Evolutionary conservation across 2,888 invertebrate species (phyloP), one percentile per base, ranked within the genome.

Genomic region (Drosophila mayaguana): DNA sequence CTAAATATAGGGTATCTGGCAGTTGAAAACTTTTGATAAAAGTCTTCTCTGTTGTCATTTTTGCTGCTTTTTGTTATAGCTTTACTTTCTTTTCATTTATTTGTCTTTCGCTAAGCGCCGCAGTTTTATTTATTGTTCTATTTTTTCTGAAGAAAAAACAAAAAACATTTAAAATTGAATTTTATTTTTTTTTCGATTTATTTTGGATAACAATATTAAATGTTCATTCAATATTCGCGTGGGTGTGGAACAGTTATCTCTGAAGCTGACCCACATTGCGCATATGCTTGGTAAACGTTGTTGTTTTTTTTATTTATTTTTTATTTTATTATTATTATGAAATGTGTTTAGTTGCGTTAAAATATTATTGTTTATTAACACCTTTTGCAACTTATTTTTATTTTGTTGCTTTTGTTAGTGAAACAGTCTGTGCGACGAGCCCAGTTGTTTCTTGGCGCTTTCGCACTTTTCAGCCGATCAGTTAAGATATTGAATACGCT

Each of bases 71-170:
- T 57, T 48, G n/a, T 9, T 2, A n/a, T n/a, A 25, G 2, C 28
- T 28, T 54, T 40, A 16, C 50, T 67, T 63, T 56, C 20, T 65
- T 65, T 64, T 51, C 7, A 28, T 51, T 50, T 18, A 8, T 28
- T 53, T 59, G 64, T 66, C 51, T 78, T 84, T 81, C 18, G 79
- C 75, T 54, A 36, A 67, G 67, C 85, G 57, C 45, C 75, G 84
- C 82, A 81, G 16, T 68, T 85, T 76, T 71, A 42, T 60, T 62
- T 22, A 20, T 61, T 74, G 67, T 53, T 65, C 59, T 62, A 22
- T 72, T 68, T 77, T 59, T 3, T 2, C 14, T 32, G 2, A 3
- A 42, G 1, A 28, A 50, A 42, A 36, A 7, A 12, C 0, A 28
- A 56, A 28, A 6, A 25, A 20, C 1, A 22, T 9, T 43, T n/a